These are phyloP conservation scores for Anastatus disparis DNA, from an alignment of 1,140 invertebrate genomes.

Conservation along the genomic window DNA sequence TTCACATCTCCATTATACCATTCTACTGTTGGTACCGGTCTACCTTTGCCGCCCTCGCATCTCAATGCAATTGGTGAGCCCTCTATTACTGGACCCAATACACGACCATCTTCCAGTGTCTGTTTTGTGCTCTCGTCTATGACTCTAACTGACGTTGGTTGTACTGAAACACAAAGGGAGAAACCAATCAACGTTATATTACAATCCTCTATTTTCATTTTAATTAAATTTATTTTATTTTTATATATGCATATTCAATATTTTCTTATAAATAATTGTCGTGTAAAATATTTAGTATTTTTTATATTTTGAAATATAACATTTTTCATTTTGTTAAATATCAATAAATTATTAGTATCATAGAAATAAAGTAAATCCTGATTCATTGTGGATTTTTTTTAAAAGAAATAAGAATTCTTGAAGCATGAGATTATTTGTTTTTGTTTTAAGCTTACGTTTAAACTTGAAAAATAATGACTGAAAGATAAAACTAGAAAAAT, in stretches of 20 bases:
- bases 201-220: too few relatives aligned
- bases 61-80: constrained; percentile 73
- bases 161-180: constrained; percentile 71
- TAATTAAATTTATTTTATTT: too few relatives aligned
- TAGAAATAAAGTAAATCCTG: neutral
- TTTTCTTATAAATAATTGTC: too few relatives aligned
- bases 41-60: constrained; percentile 79
- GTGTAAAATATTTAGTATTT: too few relatives aligned
- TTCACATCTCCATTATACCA: constrained; percentile 79
- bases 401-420: too few relatives aligned
- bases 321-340: too few relatives aligned
- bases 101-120: constrained; percentile 68
- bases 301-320: too few relatives aligned
- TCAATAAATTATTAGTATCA: neutral
- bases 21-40: constrained; percentile 78
- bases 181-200: neutral
- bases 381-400: too few relatives aligned
- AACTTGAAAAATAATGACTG: constrained; percentile 13
- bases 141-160: constrained; percentile 75
- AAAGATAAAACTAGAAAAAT: neutral
- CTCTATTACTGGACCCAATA: constrained; percentile 78
- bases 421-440: too few relatives aligned
- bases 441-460: constrained; percentile 5
- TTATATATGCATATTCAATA: too few relatives aligned
- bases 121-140: constrained; percentile 68